Evolutionary conservation across 2,113 vertebrate species (phyloP).

Genomic region (Argyrosomus japonicus): DNA sequence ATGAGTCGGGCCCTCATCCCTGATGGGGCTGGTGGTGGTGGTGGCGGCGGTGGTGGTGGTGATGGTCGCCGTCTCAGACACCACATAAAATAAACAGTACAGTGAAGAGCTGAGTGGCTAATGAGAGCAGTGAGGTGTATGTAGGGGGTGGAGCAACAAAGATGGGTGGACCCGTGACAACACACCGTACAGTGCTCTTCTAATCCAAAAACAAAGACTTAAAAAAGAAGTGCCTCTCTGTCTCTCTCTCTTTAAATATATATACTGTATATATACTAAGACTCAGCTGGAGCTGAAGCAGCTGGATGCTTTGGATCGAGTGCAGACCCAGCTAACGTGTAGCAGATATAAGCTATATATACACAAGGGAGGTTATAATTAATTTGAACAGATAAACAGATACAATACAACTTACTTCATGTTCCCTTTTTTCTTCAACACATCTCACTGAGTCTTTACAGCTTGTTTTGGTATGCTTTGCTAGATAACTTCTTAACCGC

Average conservation of each 20-base stretch:
- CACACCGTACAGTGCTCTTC: conserved; percentile 51
- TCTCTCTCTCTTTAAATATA: background rate
- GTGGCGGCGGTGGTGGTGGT: conserved; percentile 28
- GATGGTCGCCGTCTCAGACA: conserved; percentile 52
- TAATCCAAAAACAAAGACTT: conserved; percentile 41
- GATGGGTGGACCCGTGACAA: conserved; percentile 43
- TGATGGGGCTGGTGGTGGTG: conserved; percentile 41
- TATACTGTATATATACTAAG: conserved; percentile 9
- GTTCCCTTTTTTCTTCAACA: conserved; percentile 27
- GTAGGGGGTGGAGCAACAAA: conserved; percentile 24
- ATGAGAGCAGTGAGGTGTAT: conserved; percentile 58
- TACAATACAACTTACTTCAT: conserved; percentile 36
- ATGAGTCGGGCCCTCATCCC: conserved; percentile 83
- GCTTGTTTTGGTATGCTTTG: conserved; percentile 6
- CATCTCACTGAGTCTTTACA: conserved; percentile 11
- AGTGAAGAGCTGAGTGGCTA: conserved; percentile 35
- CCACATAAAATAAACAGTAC: conserved; percentile 45
- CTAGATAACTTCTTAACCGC: background rate
- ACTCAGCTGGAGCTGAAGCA: conserved; percentile 24
- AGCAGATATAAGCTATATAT: conserved; percentile 47
- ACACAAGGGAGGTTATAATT: conserved; percentile 56
- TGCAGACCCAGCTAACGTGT: conserved; percentile 18
- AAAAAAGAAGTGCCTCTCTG: conserved; percentile 17
- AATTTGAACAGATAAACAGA: conserved; percentile 35
- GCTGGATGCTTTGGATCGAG: conserved; percentile 13